These are phyloP conservation scores for Eristalinus sepulchralis DNA, from an alignment of 2,888 invertebrate species.

Conservation along the genomic window DNA sequence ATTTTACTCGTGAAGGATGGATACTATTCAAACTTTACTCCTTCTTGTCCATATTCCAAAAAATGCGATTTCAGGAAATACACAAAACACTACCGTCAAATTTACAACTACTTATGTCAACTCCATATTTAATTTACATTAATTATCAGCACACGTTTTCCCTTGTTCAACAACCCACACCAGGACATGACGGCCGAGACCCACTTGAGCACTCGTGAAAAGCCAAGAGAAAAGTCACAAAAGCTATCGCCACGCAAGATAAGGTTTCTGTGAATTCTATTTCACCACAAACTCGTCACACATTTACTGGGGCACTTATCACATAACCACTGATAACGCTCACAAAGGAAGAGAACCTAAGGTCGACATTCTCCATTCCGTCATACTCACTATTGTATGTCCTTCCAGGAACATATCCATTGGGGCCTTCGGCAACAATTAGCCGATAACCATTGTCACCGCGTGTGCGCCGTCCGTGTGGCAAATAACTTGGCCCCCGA, in stretches of 20 bases:
- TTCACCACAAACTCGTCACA: background rate
- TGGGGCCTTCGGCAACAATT: conserved; percentile 89
- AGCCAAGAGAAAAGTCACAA: conserved; percentile 15
- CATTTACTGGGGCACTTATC: background rate
- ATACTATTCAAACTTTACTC: too few species aligned
- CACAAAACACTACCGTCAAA: too few species aligned
- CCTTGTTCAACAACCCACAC: background rate
- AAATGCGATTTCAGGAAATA: too few species aligned
- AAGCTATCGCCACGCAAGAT: conserved; percentile 50
- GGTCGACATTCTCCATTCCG: background rate
- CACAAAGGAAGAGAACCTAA: background rate
- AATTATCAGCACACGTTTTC: background rate
- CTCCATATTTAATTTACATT: background rate
- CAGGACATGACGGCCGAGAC: background rate
- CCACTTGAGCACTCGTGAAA: background rate
- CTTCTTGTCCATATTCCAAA: too few species aligned
- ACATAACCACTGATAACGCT: background rate
- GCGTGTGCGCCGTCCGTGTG: conserved; percentile 83
- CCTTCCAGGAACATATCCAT: conserved; percentile 91
- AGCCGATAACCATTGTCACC: conserved; percentile 95
- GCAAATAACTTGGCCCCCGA: conserved; percentile 78
- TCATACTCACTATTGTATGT: conserved; percentile 87
- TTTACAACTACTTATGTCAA: too few species aligned
- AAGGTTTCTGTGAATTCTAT: background rate
- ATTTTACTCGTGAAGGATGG: too few species aligned